Evolutionary conservation across 2,888 invertebrate genomes (phyloP), one percentile per base, ranked within the genome.

Genomic region (Pilophorus perplexus): DNA sequence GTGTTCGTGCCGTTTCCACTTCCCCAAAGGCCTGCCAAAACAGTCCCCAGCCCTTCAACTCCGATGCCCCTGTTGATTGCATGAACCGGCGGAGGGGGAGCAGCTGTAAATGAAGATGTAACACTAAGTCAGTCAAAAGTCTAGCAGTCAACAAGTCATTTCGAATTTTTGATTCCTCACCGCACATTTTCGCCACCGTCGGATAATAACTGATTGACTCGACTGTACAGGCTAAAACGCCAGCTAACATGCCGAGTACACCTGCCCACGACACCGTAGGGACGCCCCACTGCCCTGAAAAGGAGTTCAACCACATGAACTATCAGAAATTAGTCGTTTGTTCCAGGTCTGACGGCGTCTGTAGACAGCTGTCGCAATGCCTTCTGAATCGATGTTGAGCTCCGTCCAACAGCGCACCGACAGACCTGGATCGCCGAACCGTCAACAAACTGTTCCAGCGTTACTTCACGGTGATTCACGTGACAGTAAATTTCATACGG

Each of bases 131-230:
- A 33, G 12, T 33, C 12, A n/a, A n/a, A n/a, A n/a, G n/a, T n/a
- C n/a, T n/a, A n/a, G n/a, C n/a, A n/a, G n/a, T n/a, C n/a, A n/a
- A n/a, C n/a, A n/a, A n/a, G n/a, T n/a, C n/a, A n/a, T n/a, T n/a
- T n/a, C n/a, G n/a, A n/a, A n/a, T n/a, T n/a, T n/a, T n/a, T n/a
- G n/a, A n/a, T n/a, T n/a, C n/a, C 78, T 77, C 70, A 85, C 87
- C 85, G 71, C 88, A 85, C 87, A 88, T 88, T 75, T 84, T 82
- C 0, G 93, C 90, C 1, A 91, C 90, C n/a, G 92, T 92, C 60
- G 92, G 90, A 78, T 93, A 94, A 76, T 93, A 93, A 73, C 92
- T 91, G 68, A 93, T 85, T 3, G 89, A 89, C 76, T 90, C 90
- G 12, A 90, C 86, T 0, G 89, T 88, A 71, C 89, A 89, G 0